A percentile compares a stretch with the other conserved stretches of the same genome.
phyloP scores from a whole-genome alignment of 2,113 vertebrate species.

The Serilophus lunatus region DNA sequence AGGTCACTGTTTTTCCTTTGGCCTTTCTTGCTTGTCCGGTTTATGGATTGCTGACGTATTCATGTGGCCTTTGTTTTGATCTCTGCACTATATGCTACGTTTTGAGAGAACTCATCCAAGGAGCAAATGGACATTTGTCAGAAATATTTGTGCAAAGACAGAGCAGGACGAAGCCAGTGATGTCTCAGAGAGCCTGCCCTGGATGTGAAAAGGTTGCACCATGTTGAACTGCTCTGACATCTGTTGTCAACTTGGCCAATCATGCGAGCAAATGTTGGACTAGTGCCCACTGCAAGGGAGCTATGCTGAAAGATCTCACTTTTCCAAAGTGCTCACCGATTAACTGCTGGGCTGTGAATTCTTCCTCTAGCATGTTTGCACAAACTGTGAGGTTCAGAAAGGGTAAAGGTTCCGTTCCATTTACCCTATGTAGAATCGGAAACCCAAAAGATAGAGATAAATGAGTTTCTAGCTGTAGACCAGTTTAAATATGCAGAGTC shows the following conservation, averaged over 20 bases:
- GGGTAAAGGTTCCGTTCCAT: background rate
- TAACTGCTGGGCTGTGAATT: background rate
- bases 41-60: background rate
- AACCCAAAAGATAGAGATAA: background rate
- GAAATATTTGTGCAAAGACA: background rate
- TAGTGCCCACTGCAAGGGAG: background rate
- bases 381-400: background rate
- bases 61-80: background rate
- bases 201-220: background rate
- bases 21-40: background rate
- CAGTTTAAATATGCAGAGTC: background rate
- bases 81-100: background rate
- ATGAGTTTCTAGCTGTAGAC: background rate
- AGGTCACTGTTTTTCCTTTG: slow-evolving; percentile 4
- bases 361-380: background rate
- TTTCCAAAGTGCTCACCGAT: background rate
- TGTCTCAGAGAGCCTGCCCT: background rate
- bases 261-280: background rate
- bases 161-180: background rate
- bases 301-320: background rate
- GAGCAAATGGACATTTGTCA: slow-evolving; percentile 16
- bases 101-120: background rate
- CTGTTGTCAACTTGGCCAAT: background rate
- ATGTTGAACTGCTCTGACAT: background rate
- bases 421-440: background rate